Base-by-base conservation (phyloP, 2,113 vertebrate genomes). In the Turdus rufiventris region DNA sequence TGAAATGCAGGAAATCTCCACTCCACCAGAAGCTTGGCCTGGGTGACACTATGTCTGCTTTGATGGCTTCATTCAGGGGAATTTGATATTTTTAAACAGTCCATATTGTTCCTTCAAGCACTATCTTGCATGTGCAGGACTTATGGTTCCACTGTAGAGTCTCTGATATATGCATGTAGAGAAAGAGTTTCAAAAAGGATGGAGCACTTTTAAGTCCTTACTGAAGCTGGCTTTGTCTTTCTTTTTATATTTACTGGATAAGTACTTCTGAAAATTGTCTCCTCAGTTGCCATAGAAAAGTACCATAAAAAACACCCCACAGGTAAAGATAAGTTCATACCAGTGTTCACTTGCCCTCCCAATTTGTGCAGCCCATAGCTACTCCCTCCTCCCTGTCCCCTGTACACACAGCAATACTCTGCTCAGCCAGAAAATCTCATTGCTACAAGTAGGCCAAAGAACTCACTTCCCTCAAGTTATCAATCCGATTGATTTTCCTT, bases 401-500 rank as follows among this genome's bases (percentile, higher is more conserved):
- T 1, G 2, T 33, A 43, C 80, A 42, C 68, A 79, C 4, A 74
- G 47, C 57, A 84, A 77, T 56, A 51, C 40, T 29, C 56, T 26
- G n/a, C 36, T 40, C 73, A 91, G n/a, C 31, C 73, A 85, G 42
- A 72, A 93, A 86, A 81, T 63, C 73, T 72, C 68, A 42, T 45
- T 73, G 57, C 67, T 81, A 29, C 43, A 45, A 88, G 67, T 16
- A 83, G 75, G 66, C 33, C 17, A 67, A 85, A 91, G 83, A 94
- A 78, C 81, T 86, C 3, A 4, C 28, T 88, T 88, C n/a, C 56
- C 61, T 78, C 36, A 48, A 56, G 51, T 71, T n/a, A 18, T 89
- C 91, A 87, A 94, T 79, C 76, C 45, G 53, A 95, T 92, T 81
- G 93, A 96, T 96, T 94, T 95, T 87, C 65, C 63, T 87, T 92